Evolutionary conservation across 2,888 invertebrate genomes (phyloP).

Genomic region (Pseudococcus viburni): DNA sequence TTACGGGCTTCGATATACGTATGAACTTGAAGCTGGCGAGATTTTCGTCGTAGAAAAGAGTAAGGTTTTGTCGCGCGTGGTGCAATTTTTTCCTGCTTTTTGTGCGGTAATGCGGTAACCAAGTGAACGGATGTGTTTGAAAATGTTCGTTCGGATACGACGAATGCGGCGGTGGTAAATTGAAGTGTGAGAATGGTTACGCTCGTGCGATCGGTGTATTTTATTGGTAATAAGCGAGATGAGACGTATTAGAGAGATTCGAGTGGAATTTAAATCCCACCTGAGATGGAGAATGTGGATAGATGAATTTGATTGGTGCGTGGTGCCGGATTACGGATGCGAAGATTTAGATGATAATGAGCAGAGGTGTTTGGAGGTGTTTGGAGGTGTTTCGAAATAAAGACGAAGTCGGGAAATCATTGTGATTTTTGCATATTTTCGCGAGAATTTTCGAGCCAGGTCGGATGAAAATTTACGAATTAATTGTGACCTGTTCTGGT

Average conservation of each 20-base stretch:
- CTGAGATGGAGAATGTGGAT: not conserved
- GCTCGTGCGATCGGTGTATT: not conserved
- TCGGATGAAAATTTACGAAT: too few species aligned
- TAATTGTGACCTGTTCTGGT: not conserved
- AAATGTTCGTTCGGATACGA: not conserved
- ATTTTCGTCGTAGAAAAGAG: not conserved
- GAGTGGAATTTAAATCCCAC: not conserved
- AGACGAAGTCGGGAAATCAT: too few species aligned
- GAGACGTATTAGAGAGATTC: not conserved
- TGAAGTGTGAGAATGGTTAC: not conserved
- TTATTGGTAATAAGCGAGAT: not conserved
- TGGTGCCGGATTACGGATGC: too few species aligned
- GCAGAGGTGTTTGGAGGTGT: too few species aligned
- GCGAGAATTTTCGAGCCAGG: too few species aligned
- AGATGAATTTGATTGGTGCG: too few species aligned
- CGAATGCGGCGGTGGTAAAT: not conserved
- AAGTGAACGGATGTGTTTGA: not conserved
- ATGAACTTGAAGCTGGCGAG: slow-evolving; percentile 19
- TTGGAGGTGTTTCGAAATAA: too few species aligned
- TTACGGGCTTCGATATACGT: not conserved
- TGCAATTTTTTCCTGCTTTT: not conserved
- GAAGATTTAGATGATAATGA: too few species aligned
- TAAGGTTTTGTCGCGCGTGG: not conserved
- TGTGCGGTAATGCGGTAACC: not conserved
- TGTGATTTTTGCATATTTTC: too few species aligned